Base-by-base conservation (phyloP, 2,113 vertebrate genomes). In the Alethe diademata region DNA sequence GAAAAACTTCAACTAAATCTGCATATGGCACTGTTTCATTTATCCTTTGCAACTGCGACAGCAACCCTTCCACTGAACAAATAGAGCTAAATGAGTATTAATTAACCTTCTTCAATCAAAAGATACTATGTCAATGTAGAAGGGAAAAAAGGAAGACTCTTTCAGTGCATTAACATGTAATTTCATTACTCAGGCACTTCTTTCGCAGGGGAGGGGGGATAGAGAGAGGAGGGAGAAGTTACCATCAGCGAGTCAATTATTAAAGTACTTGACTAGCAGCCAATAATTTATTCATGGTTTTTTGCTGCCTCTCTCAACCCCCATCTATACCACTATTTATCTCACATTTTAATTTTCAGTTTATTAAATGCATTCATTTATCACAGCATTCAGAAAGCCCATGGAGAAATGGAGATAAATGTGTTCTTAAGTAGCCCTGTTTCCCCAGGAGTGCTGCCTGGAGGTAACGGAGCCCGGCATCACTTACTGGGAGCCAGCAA, bases 281-380 rank as follows among this genome's bases (percentile, higher is more conserved):
- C 97, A 94, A 97, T 94, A 93, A 96, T 67, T 88, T 93, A 97
- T 93, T 92, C 92, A 93, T 78, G 95, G 42, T n/a, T 81, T 88
- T 58, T 47, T 86, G 78, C 81, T 89, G 43, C 50, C 79, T 93
- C 97, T 97, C 94, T 97, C 95, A 86, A 67, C 65, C 85, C 75
- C 65, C 66, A 88, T 80, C 85, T 78, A 86, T 80, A 84, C 86
- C 97, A 92, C 87, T 93, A 91, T 84, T 98, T 95, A 98, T 98
- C 98, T 98, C 91, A 96, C 98, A 97, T 98, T 98, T 98, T 98
- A 98, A 98, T 98, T 96, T 97, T 97, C 95, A 95, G 96, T 98
- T 98, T 98, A 97, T 98, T 98, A 98, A 98, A 97, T 98, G 96
- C 69, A 81, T 90, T 83, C 94, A 97, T 97, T 97, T 95, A 96